phyloP scores from a whole-genome alignment of 2,888 invertebrate genomes.

The Pheosia tremula region DNA sequence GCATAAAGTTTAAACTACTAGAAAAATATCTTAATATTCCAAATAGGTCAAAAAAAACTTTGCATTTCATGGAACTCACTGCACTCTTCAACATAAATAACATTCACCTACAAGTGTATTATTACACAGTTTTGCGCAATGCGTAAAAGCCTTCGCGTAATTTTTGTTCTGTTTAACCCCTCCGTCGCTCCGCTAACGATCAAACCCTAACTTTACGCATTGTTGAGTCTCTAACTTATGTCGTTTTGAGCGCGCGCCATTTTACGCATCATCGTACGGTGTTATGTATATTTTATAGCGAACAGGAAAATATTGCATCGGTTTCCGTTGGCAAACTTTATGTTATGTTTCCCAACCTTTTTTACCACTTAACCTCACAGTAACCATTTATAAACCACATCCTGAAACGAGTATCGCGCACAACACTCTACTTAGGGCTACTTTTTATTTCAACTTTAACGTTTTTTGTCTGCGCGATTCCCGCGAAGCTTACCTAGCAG shows the following conservation, averaged over 20 bases:
- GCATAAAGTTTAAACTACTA: too few species aligned
- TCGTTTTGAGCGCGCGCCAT: conserved; percentile 22
- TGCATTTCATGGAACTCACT: too few species aligned
- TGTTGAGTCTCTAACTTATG: conserved; percentile 35
- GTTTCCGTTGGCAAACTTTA: background rate
- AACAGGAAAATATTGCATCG: conserved; percentile 19
- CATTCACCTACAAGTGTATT: too few species aligned
- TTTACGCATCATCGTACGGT: conserved; percentile 41
- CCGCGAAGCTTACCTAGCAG: conserved; percentile 36
- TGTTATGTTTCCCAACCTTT: background rate
- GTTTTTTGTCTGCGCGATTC: conserved; percentile 11
- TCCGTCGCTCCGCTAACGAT: conserved; percentile 27
- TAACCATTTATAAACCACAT: background rate
- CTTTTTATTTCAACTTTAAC: background rate
- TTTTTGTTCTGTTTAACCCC: conserved; percentile 14
- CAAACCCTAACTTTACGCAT: conserved; percentile 42
- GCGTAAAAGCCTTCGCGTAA: conserved; percentile 1
- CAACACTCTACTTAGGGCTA: background rate
- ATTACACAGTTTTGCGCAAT: background rate
- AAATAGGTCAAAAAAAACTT: too few species aligned
- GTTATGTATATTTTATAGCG: conserved; percentile 43
- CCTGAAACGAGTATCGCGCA: background rate
- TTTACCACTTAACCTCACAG: background rate
- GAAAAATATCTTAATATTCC: too few species aligned
- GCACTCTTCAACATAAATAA: too few species aligned